Evolutionary conservation across 2,113 vertebrate species (phyloP).

Genomic region (Xenopus tropicalis): UCB_Xtro_10.0 CM004448.2:46392001-46392500

Average conservation of each 20-base stretch:
- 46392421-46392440: no score
- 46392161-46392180: conserved; percentile 58
- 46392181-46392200: conserved; percentile 53
- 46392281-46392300: conserved; percentile 61
- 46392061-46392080: conserved; percentile 49
- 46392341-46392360: conserved; percentile 17
- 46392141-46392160: conserved; percentile 43
- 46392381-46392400: not conserved
- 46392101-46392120: conserved; percentile 47
- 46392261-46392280: conserved; percentile 66
- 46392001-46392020: not conserved
- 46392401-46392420: not conserved
- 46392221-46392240: conserved; percentile 69
- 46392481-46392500: no score
- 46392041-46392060: not conserved
- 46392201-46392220: conserved; percentile 58
- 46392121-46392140: conserved; percentile 51
- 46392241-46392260: conserved; percentile 67
- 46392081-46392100: conserved; percentile 44
- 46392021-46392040: not conserved
- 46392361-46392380: conserved; percentile 14
- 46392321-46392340: conserved; percentile 38
- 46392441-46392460: no score
- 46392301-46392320: conserved; percentile 59
- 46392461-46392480: no score